A percentile compares a stretch with the other conserved stretches of the same genome.
Evolutionary conservation across 2,888 invertebrate genomes (phyloP).

Genomic region (Metallyticus violacea): DNA sequence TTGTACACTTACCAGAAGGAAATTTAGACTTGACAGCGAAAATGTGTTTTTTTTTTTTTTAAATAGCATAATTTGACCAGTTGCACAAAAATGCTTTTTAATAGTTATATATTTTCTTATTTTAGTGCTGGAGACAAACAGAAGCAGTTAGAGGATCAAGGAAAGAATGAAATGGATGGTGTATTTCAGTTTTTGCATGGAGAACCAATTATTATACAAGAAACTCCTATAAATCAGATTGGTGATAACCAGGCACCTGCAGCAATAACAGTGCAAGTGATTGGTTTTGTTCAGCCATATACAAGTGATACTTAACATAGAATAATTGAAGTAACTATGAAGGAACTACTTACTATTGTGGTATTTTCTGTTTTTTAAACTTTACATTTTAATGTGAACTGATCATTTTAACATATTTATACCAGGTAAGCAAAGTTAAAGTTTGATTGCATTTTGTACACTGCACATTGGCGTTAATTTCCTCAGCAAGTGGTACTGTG

Average conservation of each 20-base stretch:
- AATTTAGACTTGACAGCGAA: no score
- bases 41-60: no score
- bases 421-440: no score
- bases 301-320: neutral
- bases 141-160: neutral
- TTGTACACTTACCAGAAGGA: no score
- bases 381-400: no score
- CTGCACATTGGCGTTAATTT: no score
- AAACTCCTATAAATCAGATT: neutral
- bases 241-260: neutral
- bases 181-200: neutral
- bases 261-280: constrained; percentile 12
- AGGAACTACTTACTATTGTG: no score
- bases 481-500: no score
- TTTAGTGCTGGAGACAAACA: neutral
- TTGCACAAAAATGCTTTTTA: neutral
- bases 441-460: no score
- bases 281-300: neutral
- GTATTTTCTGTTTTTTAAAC: no score
- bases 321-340: no score
- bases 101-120: neutral
- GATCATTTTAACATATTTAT: no score
- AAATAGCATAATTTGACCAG: neutral
- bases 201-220: constrained; percentile 9
- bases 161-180: neutral